A percentile compares a stretch with the other conserved stretches of the same genome.
Evolutionary conservation across 2,113 vertebrate species (phyloP).

Genomic region (Xiphophorus maculatus): DNA sequence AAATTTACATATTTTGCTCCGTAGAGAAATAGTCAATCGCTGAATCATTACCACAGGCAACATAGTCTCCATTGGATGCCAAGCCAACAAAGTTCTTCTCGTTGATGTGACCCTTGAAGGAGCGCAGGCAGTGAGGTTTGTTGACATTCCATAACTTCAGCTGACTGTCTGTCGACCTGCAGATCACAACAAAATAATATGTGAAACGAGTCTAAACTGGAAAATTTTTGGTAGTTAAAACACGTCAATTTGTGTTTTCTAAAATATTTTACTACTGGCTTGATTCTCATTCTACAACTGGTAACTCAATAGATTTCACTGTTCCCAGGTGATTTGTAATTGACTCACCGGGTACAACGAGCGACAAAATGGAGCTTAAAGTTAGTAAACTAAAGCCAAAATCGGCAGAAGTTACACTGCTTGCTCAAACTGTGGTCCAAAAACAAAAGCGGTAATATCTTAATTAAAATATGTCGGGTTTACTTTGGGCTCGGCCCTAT

Average conservation of each 20-base stretch:
- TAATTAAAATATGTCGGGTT: no score
- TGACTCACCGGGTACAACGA: no score
- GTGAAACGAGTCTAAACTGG: neutral
- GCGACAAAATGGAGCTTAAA: no score
- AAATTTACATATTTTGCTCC: neutral
- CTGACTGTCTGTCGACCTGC: slow-evolving; percentile 97
- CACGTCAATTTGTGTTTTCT: neutral
- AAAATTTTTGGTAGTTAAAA: neutral
- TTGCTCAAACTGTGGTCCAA: no score
- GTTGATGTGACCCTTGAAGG: slow-evolving; percentile 99
- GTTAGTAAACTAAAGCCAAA: no score
- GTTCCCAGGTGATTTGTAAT: no score
- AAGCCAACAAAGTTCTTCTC: slow-evolving; percentile 99
- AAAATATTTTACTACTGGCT: neutral
- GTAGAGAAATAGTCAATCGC: neutral
- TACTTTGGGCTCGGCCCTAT: no score
- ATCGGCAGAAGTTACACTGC: no score
- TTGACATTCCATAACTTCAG: slow-evolving; percentile 98
- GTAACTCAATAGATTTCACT: neutral
- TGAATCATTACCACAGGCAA: slow-evolving; percentile 90
- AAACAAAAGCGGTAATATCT: no score
- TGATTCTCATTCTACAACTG: no score
- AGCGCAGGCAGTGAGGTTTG: slow-evolving; percentile 96
- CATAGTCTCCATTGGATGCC: slow-evolving; percentile 97
- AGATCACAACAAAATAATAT: neutral